phyloP scores from a whole-genome alignment of 1,140 invertebrate genomes.

The Platorchestia sp. region DNA sequence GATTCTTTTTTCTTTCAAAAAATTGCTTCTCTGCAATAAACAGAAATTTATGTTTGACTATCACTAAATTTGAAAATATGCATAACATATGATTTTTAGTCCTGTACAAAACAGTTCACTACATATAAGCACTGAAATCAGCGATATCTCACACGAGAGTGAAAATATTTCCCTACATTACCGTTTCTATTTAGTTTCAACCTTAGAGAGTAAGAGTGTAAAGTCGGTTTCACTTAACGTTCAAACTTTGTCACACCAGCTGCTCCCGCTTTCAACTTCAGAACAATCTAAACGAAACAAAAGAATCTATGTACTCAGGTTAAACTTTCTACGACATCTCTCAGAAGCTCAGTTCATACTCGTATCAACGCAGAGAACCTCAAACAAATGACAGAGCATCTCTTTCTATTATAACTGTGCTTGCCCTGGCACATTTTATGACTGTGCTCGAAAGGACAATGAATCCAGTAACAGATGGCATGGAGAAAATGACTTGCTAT shows the following conservation, averaged over 20 bases:
- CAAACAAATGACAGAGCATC: background rate
- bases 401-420: background rate
- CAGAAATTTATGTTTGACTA: background rate
- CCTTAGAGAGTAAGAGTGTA: background rate
- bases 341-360: background rate
- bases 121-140: background rate
- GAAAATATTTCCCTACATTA: background rate
- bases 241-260: background rate
- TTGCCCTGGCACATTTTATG: background rate
- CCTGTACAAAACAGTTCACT: background rate
- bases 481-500: background rate
- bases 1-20: no score
- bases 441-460: background rate
- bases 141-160: background rate
- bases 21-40: no score
- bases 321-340: background rate
- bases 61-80: no score
- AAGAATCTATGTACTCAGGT: background rate
- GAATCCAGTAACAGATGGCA: background rate
- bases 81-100: background rate
- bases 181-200: background rate
- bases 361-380: background rate
- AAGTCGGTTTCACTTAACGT: background rate
- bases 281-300: background rate
- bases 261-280: background rate